A percentile compares a stretch with the other conserved stretches of the same genome.
These are phyloP conservation scores for Heliocidaris tuberculata DNA, from an alignment of 35 echinoderm and acorn worm species.

Conservation along the genomic window DNA sequence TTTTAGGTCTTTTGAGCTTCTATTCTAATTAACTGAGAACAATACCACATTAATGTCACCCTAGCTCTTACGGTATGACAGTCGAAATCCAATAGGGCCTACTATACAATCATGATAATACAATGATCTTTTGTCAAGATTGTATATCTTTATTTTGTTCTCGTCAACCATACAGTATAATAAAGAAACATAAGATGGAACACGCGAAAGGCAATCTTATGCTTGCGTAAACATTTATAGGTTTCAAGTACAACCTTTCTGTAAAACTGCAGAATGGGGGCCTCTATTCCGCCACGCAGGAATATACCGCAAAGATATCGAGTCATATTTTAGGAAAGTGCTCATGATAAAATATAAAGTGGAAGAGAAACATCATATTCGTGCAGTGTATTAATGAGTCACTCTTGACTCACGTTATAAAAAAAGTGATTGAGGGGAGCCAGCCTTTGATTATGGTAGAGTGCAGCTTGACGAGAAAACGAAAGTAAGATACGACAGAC, in stretches of 20 bases:
- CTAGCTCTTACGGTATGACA: too few relatives aligned
- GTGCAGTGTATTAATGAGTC: conserved; percentile 28
- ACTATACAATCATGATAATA: background rate
- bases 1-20: background rate
- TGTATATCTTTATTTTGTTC: background rate
- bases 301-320: conserved; percentile 27
- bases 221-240: background rate
- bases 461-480: background rate
- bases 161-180: background rate
- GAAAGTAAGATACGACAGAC: conserved; percentile 1
- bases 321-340: background rate
- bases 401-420: conserved; percentile 10
- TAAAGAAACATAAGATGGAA: background rate
- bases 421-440: background rate
- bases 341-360: background rate
- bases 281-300: background rate
- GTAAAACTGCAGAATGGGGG: background rate
- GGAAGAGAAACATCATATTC: background rate
- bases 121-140: background rate
- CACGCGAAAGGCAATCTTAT: background rate
- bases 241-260: background rate
- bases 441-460: background rate
- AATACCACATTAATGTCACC: background rate
- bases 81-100: too few relatives aligned
- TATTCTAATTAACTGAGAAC: background rate